These are phyloP conservation scores for Cygnus atratus DNA, from an alignment of 2,113 vertebrate species.

Conservation along the genomic window DNA sequence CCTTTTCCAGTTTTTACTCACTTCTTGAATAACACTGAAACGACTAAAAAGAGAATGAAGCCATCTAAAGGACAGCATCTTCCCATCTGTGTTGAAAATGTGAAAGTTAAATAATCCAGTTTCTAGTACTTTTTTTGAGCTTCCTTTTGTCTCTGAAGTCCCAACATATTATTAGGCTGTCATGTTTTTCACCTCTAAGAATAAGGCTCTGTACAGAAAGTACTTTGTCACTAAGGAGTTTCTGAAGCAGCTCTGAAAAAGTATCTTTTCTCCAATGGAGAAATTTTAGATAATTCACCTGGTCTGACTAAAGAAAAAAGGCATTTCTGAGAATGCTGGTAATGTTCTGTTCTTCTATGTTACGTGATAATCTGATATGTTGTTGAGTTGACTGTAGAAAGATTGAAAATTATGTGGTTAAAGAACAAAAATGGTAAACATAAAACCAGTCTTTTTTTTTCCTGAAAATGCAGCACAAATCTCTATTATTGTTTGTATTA, in stretches of 20 bases:
- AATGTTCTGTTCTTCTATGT: not conserved
- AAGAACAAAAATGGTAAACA: rapidly evolving
- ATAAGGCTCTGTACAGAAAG: not conserved
- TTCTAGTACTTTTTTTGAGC: not conserved
- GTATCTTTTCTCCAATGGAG: not conserved
- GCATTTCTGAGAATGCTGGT: not conserved
- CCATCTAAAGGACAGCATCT: not conserved
- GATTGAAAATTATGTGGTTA: not conserved
- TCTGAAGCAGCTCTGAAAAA: not conserved
- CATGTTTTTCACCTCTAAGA: not conserved
- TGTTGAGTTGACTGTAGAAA: not conserved
- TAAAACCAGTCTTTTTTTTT: rapidly evolving
- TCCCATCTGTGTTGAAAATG: not conserved
- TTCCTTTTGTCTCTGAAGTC: conserved; percentile 12
- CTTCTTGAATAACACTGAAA: not conserved
- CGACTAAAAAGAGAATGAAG: not conserved
- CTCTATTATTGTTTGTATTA: not conserved
- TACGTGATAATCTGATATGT: not conserved
- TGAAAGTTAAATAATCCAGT: not conserved
- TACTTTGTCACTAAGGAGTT: not conserved
- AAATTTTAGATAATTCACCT: not conserved
- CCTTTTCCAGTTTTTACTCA: not conserved
- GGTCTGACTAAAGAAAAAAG: not conserved
- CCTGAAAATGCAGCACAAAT: not conserved
- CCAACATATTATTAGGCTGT: not conserved